Percentiles rank a stretch among this genome's conserved stretches.
These are phyloP conservation scores for Drymonia ruficornis DNA, from an alignment of 2,888 invertebrate species.

Conservation along the genomic window DNA sequence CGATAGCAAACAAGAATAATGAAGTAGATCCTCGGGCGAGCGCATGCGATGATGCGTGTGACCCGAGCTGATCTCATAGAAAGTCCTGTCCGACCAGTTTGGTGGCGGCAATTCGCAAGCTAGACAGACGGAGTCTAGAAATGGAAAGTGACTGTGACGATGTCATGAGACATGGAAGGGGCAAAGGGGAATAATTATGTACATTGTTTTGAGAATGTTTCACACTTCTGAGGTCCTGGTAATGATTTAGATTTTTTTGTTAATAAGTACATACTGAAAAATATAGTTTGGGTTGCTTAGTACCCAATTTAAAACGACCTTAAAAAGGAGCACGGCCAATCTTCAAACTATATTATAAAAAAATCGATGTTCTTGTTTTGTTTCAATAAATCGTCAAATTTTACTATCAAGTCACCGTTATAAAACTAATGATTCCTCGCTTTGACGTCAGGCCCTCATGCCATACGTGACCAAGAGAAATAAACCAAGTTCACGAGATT, in stretches of 20 bases:
- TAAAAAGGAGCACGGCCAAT: too few species aligned
- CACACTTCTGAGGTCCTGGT: too few species aligned
- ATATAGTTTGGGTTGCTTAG: too few species aligned
- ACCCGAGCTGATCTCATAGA: slow-evolving; percentile 8
- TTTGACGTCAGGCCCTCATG: background rate
- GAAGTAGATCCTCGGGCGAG: background rate
- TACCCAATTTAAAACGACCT: too few species aligned
- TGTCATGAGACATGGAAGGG: background rate
- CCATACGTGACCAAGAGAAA: background rate
- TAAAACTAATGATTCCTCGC: background rate
- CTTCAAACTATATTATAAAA: too few species aligned
- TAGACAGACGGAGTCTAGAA: slow-evolving; percentile 6
- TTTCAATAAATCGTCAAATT: too few species aligned
- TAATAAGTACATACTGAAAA: too few species aligned
- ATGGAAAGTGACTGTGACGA: slow-evolving; percentile 7
- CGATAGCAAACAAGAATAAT: slow-evolving; percentile 4
- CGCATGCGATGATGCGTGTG: background rate
- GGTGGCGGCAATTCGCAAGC: slow-evolving; percentile 1
- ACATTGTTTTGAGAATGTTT: background rate
- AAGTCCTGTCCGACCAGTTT: slow-evolving; percentile 10
- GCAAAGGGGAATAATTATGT: background rate
- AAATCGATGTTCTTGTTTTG: too few species aligned
- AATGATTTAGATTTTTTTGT: too few species aligned
- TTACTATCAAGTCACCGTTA: background rate
- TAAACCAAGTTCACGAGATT: background rate